phyloP scores from a whole-genome alignment of 92 coral and sea anemone species.

The Paragorgia papillata region DNA sequence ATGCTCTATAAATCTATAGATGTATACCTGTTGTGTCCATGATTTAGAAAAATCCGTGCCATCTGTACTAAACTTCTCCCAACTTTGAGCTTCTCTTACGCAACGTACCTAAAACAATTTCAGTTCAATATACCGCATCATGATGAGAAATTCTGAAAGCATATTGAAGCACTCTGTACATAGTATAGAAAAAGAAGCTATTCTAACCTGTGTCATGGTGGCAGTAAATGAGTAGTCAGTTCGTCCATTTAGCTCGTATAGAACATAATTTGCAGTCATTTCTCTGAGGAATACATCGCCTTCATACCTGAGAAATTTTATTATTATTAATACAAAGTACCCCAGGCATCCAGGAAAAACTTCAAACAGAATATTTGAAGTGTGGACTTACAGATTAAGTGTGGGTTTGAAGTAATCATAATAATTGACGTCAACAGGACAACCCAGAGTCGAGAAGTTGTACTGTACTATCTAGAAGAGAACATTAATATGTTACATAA shows the following conservation, averaged over 20 bases:
- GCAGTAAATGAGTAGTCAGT: slow-evolving; percentile 67
- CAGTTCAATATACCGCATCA: background rate
- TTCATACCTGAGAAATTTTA: slow-evolving; percentile 64
- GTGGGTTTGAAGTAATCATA: slow-evolving; percentile 69
- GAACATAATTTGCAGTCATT: slow-evolving; percentile 61
- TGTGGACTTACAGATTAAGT: slow-evolving; percentile 73
- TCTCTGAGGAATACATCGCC: slow-evolving; percentile 63
- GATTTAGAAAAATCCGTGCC: slow-evolving; percentile 40
- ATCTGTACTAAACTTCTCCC: slow-evolving; percentile 57
- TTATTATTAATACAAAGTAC: too few species aligned
- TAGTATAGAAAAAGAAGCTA: too few species aligned
- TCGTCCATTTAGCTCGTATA: slow-evolving; percentile 77
- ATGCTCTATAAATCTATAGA: background rate
- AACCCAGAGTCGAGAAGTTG: slow-evolving; percentile 63
- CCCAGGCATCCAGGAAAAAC: background rate
- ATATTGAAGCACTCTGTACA: too few species aligned
- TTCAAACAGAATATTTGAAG: background rate
- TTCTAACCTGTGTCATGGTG: slow-evolving; percentile 72
- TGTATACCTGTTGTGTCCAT: slow-evolving; percentile 65
- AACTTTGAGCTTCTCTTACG: slow-evolving; percentile 65
- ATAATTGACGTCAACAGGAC: slow-evolving; percentile 66
- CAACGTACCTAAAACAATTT: slow-evolving; percentile 71
- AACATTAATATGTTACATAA: background rate
- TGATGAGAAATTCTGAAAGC: background rate
- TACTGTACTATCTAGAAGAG: slow-evolving; percentile 62